These are phyloP conservation scores for Drosophila atripex DNA, from an alignment of 2,888 invertebrate species.

Conservation along the genomic window DNA sequence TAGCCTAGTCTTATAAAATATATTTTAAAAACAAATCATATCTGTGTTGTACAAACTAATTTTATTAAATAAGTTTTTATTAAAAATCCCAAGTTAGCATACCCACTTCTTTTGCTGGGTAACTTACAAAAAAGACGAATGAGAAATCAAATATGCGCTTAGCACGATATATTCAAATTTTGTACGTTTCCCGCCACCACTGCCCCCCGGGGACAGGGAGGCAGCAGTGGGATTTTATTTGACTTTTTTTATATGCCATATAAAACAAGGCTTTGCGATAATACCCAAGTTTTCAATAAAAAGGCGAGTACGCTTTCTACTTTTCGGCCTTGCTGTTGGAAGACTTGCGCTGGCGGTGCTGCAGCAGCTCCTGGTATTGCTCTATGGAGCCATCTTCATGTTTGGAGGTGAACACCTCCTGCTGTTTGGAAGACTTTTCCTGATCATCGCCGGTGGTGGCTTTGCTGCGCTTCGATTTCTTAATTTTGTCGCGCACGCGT, in stretches of 20 bases:
- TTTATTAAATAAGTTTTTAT: background rate
- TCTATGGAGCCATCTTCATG: slow-evolving; percentile 85
- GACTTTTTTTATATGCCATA: slow-evolving; percentile 72
- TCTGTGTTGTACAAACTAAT: background rate
- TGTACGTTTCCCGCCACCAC: slow-evolving; percentile 47
- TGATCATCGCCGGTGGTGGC: slow-evolving; percentile 43
- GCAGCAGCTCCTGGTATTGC: slow-evolving; percentile 85
- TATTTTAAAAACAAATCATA: background rate
- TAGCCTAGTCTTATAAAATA: background rate
- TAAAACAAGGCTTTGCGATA: slow-evolving; percentile 41
- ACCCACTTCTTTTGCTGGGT: slow-evolving; percentile 14
- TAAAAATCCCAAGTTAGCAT: background rate
- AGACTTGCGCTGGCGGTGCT: slow-evolving; percentile 76
- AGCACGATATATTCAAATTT: slow-evolving; percentile 81
- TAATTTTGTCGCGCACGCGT: slow-evolving; percentile 86
- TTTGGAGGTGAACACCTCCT: slow-evolving; percentile 63
- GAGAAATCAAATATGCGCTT: slow-evolving; percentile 72
- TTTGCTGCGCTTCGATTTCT: slow-evolving; percentile 80
- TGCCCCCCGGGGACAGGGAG: background rate
- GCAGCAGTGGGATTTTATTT: slow-evolving; percentile 48
- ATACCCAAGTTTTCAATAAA: slow-evolving; percentile 64
- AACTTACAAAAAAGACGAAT: slow-evolving; percentile 41
- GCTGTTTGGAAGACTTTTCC: slow-evolving; percentile 45
- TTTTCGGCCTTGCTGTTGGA: slow-evolving; percentile 57
- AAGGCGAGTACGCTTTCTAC: slow-evolving; percentile 9